Evolutionary conservation across 1,140 invertebrate genomes (phyloP), one percentile per base, ranked within the genome.

Genomic region (Epicauta chinensis): DNA sequence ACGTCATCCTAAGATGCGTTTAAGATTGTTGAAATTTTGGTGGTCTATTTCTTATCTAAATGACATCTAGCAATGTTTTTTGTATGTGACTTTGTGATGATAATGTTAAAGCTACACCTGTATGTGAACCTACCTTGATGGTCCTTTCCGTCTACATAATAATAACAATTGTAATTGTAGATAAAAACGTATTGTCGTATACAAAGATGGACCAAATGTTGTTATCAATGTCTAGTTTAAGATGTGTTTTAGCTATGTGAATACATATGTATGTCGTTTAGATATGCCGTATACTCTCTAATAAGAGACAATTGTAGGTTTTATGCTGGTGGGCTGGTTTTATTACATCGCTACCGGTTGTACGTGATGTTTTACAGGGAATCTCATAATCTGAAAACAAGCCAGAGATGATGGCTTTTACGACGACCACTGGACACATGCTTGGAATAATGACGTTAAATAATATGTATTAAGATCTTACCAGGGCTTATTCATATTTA

Each of bases 301-400:
- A 58, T 58, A 55, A 54, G 52, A 54, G 42, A 55, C 55, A 58
- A 58, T 58, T 58, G 51, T 50, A 39, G 44, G 51, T 58, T 58
- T 58, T 32, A 46, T 50, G 55, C 46, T 58, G 55, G 55, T 58
- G 55, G 55, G 47, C 55, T 48, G 45, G 50, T 46, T 49, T 57
- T 53, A 52, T 52, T 47, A 47, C 45, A 17, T 2, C 7, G 45
- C 45, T 47, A 47, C 45, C 38, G 45, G 45, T 47, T 23, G 48
- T 55, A 49, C 46, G 53, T 50, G 53, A 49, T 50, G 39, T 55
- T 50, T 50, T 46, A 46, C 51, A 37, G 35, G 35, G 45, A 47
- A 47, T 47, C 45, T 47, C 34, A 38, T 38, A 47, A 47, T 47
- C 45, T 47, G 34, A 12, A 38, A 17, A n/a, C 14, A 35, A n/a